Percentiles rank a stretch among this genome's conserved stretches.
phyloP scores from a whole-genome alignment of 1,140 invertebrate genomes.

The Ceratina australensis region DNA sequence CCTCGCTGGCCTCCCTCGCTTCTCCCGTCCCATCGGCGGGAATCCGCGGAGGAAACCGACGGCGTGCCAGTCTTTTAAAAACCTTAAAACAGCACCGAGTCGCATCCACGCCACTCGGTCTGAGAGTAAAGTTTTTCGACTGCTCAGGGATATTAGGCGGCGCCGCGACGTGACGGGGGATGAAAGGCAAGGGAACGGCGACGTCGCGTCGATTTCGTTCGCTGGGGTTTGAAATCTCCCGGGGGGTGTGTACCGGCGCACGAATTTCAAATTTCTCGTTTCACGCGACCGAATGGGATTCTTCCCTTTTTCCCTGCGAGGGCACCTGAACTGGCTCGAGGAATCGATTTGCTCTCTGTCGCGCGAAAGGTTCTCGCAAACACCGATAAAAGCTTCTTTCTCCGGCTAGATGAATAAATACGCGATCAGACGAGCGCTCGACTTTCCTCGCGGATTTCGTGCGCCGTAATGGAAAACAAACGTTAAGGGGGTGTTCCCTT shows the following conservation, averaged over 20 bases:
- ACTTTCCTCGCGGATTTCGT: constrained; percentile 8
- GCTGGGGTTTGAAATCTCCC: constrained; percentile 51
- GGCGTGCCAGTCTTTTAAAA: constrained; percentile 72
- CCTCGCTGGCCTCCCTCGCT: constrained; percentile 3
- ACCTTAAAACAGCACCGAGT: constrained; percentile 73
- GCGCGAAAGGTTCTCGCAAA: constrained; percentile 37
- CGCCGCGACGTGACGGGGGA: background rate
- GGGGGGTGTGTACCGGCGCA: constrained; percentile 33
- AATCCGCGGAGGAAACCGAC: constrained; percentile 30
- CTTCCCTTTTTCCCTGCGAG: constrained; percentile 51
- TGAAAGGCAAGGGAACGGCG: constrained; percentile 5
- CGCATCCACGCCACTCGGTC: constrained; percentile 61
- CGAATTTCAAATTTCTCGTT: constrained; percentile 64
- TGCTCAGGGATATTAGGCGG: constrained; percentile 71
- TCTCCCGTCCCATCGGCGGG: constrained; percentile 15
- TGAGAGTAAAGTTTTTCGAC: constrained; percentile 73
- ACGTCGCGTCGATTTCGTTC: constrained; percentile 56
- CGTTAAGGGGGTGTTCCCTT: background rate
- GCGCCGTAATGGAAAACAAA: constrained; percentile 21
- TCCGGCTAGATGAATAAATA: constrained; percentile 34
- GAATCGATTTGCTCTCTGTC: constrained; percentile 60
- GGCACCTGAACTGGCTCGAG: constrained; percentile 49
- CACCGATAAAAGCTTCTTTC: constrained; percentile 52
- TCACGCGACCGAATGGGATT: constrained; percentile 62
- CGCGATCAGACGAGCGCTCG: constrained; percentile 9